Evolutionary conservation across 2,888 invertebrate species (phyloP), one percentile per base, ranked within the genome.

Genomic region (Brachynemurus nebulosus): DNA sequence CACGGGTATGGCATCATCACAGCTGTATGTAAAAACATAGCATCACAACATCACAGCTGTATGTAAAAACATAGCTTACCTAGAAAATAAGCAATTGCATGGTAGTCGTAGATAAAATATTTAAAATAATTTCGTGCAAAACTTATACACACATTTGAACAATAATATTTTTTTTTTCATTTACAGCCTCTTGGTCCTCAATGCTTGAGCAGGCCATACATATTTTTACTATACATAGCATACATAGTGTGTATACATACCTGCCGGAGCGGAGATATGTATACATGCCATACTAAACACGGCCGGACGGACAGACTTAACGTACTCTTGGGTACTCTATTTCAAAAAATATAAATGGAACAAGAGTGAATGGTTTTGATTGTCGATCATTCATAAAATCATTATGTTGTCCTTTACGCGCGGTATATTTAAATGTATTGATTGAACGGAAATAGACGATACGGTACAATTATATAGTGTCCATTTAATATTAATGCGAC

Each of bases 181-280:
- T 12, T 30, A 30, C 30, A 30, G 30, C 30, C 30, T 30, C 30
- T 30, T 30, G 30, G 30, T 30, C 30, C 30, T 30, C n/a, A 14
- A 30, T 30, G 30, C 30, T 30, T 30, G 30, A 30, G n/a, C 30
- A 30, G 14, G 30, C 30, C 30, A 30, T n/a, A 6, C 9, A 23
- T 14, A 30, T 30, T n/a, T n/a, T n/a, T n/a, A n/a, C n/a, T n/a
- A n/a, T n/a, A n/a, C n/a, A n/a, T n/a, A n/a, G n/a, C n/a, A n/a
- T n/a, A n/a, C n/a, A n/a, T n/a, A n/a, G 23, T 23, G 9, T 5
- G 30, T 30, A 14, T 30, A 6, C 30, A 11, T 30, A 4, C 14
- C 4, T 30, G 30, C 14, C n/a, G n/a, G 30, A 12, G 30, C 14
- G 5, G n/a, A n/a, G n/a, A n/a, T n/a, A n/a, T 30, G 30, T 30